Base-by-base conservation (phyloP, 2,797 vertebrate genomes). In the Xiphorhynchus erythropygius region DNA sequence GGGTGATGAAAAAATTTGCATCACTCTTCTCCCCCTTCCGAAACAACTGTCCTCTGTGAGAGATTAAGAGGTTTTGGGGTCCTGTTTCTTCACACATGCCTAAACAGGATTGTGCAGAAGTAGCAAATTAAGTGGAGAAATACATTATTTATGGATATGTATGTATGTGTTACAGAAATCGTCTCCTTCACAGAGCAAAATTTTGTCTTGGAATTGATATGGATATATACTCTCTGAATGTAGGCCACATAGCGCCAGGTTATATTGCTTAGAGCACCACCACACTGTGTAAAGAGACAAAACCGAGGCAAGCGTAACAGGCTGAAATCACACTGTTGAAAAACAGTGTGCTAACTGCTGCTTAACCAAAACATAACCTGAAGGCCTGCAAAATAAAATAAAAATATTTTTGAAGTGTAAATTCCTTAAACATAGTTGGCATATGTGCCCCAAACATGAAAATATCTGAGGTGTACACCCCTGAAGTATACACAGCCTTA, bases 151-250 rank as follows among this genome's bases (percentile, higher is more conserved):
- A 79, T 83, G 22, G 55, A 16, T 68, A 70, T 47, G 44, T 65
- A 44, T 73, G 35, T 42, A 76, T 46, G 49, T 63, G 42, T 92
- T 80, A 73, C 1, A 0, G 64, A 85, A 93, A 90, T 77, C 50
- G 56, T 44, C 78, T 87, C 44, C 62, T 91, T 63, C 75, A 32
- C 27, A 55, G 64, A 92, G 60, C 33, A 91, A 84, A 92, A 21
- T 42, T 71, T 93, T 95, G 71, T 74, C 57, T 75, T 85, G 84
- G 81, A 85, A 92, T 85, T 37, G 68, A 57, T 90, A 83, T 37
- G 57, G 75, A 85, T 68, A n/a, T 18, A 42, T 33, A 23, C n/a
- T n/a, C 80, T 75, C 52, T 83, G 75, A 78, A 87, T 71, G 28
- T 65, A 89, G 89, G 82, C 64, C 65, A 64, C 81, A 39, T 25